Evolutionary conservation across 2,113 vertebrate species (phyloP).

Genomic region (Cygnus atratus): DNA sequence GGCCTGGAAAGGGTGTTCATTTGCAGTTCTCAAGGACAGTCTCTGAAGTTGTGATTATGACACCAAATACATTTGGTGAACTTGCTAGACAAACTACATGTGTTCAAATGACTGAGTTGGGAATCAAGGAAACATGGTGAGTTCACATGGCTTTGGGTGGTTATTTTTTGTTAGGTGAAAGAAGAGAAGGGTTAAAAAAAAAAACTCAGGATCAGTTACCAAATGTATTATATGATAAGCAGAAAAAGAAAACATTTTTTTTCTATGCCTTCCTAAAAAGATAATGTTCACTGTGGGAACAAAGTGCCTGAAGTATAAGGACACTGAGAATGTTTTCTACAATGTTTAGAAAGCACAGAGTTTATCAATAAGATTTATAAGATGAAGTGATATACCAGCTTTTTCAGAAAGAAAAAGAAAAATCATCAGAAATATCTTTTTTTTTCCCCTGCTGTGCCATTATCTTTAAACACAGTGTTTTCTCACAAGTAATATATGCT

Average conservation of each 20-base stretch:
- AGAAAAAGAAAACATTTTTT: background rate
- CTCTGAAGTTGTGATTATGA: background rate
- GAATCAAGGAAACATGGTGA: background rate
- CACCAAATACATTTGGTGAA: background rate
- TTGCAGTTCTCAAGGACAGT: background rate
- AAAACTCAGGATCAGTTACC: no score
- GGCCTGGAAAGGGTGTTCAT: background rate
- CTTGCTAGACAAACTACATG: background rate
- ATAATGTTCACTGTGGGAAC: background rate
- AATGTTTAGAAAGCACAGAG: background rate
- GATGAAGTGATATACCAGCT: background rate
- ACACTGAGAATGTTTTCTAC: background rate
- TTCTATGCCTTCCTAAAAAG: background rate
- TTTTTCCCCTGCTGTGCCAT: background rate
- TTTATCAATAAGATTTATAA: background rate
- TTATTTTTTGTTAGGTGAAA: background rate
- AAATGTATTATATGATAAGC: background rate
- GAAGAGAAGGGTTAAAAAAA: background rate
- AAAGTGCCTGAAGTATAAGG: background rate
- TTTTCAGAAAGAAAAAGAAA: background rate
- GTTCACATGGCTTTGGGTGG: background rate
- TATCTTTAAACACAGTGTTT: background rate
- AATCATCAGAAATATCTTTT: background rate
- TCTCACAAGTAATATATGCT: background rate
- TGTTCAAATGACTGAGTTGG: background rate